A percentile compares a stretch with the other conserved stretches of the same genome.
Evolutionary conservation across 2,888 invertebrate genomes (phyloP).

Genomic region (Amphiduros pacificus): DNA sequence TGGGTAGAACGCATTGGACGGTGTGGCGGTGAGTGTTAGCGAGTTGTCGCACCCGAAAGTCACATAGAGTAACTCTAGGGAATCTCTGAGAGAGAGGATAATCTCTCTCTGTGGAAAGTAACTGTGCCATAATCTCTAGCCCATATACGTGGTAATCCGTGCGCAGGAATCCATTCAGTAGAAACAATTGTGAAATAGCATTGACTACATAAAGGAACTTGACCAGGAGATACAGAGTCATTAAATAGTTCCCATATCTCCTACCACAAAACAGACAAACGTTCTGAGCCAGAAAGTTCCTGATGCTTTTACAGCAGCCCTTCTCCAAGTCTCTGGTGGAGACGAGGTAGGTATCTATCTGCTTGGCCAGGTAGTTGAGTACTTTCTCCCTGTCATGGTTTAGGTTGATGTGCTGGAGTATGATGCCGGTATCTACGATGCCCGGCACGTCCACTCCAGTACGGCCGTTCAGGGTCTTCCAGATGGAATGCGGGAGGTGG

Average conservation of each 20-base stretch:
- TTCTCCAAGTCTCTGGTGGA: conserved; percentile 52
- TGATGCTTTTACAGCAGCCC: conserved; percentile 46
- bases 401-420: conserved; percentile 44
- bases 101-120: conserved; percentile 46
- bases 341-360: conserved; percentile 37
- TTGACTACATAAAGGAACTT: conserved; percentile 50
- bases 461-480: conserved; percentile 61
- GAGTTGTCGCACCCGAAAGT: conserved; percentile 59
- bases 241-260: conserved; percentile 48
- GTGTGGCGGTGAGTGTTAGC: conserved; percentile 58
- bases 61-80: conserved; percentile 57
- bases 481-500: conserved; percentile 61
- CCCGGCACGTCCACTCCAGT: conserved; percentile 60
- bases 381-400: conserved; percentile 27
- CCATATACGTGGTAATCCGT: conserved; percentile 54
- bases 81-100: conserved; percentile 51
- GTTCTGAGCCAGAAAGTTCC: conserved; percentile 49
- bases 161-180: conserved; percentile 54
- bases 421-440: conserved; percentile 46
- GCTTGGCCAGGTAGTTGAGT: conserved; percentile 31
- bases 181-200: conserved; percentile 50
- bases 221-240: conserved; percentile 44
- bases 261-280: conserved; percentile 44
- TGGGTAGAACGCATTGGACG: conserved; percentile 56
- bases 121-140: conserved; percentile 46